Evolutionary conservation across 2,888 invertebrate genomes (phyloP).

Genomic region (Ormyrus labotus): DNA sequence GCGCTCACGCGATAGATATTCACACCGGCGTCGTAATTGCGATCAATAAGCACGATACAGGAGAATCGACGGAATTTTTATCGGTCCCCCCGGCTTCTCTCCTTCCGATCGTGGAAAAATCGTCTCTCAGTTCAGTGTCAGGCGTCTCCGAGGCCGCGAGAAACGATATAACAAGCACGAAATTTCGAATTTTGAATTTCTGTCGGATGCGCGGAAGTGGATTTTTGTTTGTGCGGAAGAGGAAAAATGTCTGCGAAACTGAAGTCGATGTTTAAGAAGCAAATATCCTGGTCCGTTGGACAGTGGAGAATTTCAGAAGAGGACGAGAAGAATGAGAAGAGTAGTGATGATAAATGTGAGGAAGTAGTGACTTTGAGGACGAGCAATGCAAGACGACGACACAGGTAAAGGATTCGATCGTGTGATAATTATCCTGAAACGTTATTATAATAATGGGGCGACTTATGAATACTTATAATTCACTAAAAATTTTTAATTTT

Average conservation of each 20-base stretch:
- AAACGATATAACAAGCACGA: too few species aligned
- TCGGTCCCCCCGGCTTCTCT: not conserved
- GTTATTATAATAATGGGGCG: too few species aligned
- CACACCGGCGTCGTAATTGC: constrained; percentile 33
- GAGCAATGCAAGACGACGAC: not conserved
- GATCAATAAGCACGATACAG: constrained; percentile 12
- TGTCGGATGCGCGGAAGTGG: too few species aligned
- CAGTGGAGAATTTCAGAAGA: not conserved
- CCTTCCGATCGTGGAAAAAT: too few species aligned
- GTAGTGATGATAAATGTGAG: constrained; percentile 1
- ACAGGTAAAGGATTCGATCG: not conserved
- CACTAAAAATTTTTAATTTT: not conserved
- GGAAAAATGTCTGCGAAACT: constrained; percentile 57
- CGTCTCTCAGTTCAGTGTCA: too few species aligned
- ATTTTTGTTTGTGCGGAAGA: too few species aligned
- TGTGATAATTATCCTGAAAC: too few species aligned
- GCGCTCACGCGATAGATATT: constrained; percentile 12
- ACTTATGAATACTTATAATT: not conserved
- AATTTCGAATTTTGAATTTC: too few species aligned
- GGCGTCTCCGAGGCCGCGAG: too few species aligned
- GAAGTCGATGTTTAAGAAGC: constrained; percentile 60
- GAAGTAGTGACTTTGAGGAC: not conserved
- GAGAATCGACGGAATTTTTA: constrained; percentile 10
- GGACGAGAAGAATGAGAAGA: too few species aligned
- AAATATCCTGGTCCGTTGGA: constrained; percentile 45